These are phyloP conservation scores for Campylorhamphus procurvoides DNA, from an alignment of 2,113 vertebrate species.

Conservation along the genomic window DNA sequence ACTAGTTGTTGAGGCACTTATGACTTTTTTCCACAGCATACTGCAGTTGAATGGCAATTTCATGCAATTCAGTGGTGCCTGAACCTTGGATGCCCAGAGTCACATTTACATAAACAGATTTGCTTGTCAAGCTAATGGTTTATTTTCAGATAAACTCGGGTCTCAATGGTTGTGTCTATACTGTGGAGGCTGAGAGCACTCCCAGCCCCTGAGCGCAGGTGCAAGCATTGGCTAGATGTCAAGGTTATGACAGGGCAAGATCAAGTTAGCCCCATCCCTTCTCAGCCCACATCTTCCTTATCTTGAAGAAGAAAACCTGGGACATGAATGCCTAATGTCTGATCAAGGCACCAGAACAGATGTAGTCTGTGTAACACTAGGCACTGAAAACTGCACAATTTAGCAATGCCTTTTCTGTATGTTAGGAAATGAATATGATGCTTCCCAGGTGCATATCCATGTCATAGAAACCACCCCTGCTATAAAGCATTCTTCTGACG, in stretches of 20 bases:
- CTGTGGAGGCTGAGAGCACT: not conserved
- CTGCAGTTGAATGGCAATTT: not conserved
- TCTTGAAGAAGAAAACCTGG: not conserved
- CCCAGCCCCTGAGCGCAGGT: not conserved
- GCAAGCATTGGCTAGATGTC: not conserved
- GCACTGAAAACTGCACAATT: not conserved
- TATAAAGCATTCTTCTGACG: not conserved
- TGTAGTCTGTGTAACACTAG: not conserved
- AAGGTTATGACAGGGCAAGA: not conserved
- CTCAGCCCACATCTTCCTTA: not conserved
- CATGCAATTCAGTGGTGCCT: not conserved
- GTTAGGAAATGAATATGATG: accelerated
- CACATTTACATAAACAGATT: not conserved
- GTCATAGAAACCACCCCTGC: not conserved
- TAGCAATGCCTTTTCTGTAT: accelerated
- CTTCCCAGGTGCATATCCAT: not conserved
- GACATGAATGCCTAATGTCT: not conserved
- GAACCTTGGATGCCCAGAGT: not conserved
- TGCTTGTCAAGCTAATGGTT: not conserved
- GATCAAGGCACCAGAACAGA: not conserved
- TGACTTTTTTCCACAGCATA: not conserved
- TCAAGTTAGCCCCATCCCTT: not conserved
- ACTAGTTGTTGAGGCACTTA: not conserved
- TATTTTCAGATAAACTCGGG: not conserved
- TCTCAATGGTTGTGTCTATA: not conserved